phyloP scores from a whole-genome alignment of 2,797 vertebrate species.

The Peromyscus aztecus region DNA sequence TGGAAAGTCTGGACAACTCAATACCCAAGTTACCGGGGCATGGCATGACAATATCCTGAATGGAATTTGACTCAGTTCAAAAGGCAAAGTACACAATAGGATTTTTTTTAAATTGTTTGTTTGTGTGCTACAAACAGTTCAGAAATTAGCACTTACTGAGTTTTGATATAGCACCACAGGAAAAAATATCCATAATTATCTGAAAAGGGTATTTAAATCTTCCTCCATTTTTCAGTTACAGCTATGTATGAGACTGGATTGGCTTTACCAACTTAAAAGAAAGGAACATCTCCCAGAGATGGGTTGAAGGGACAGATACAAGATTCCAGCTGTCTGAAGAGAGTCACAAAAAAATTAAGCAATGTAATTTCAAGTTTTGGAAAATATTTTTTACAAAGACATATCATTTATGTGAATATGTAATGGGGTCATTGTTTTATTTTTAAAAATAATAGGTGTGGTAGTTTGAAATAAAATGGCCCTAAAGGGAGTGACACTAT shows the following conservation, averaged over 20 bases:
- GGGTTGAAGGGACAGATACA: background rate
- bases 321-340: background rate
- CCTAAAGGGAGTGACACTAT: too few species aligned
- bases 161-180: background rate
- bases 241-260: background rate
- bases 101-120: background rate
- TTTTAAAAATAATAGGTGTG: background rate
- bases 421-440: background rate
- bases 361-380: background rate
- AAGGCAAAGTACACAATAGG: background rate
- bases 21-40: background rate
- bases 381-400: background rate
- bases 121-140: background rate
- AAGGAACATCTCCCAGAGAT: background rate
- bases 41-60: background rate
- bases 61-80: background rate
- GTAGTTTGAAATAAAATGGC: too few species aligned
- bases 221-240: background rate
- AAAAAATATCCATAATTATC: background rate
- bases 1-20: background rate
- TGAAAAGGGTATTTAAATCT: background rate
- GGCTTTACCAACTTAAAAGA: slow-evolving; percentile 45
- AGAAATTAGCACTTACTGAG: background rate
- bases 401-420: background rate
- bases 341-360: background rate